Evolutionary conservation across 2,888 invertebrate species (phyloP), one percentile per base, ranked within the genome.

Genomic region (Diogma glabrata): DNA sequence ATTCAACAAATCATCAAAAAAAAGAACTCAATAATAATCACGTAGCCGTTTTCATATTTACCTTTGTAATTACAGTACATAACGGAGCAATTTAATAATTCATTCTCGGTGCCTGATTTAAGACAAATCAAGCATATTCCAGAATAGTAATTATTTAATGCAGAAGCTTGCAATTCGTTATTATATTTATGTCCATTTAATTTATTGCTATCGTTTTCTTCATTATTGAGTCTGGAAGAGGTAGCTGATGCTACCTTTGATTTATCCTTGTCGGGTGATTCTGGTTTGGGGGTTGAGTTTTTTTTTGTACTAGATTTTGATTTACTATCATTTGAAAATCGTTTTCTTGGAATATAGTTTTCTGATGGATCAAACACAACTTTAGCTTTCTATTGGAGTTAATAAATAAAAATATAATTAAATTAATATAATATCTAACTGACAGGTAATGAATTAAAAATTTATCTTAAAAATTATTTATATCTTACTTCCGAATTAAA

Each of bases 361-460:
- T 88, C 87, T 1, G 88, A 88, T 3, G 89, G 89, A 68, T 89
- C 88, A 63, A 88, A 89, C 0, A 89, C 87, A 64, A 84, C 84
- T 63, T 86, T 87, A 0, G 87, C 87, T 74, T 86, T 81, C 79
- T 84, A 53, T 8, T 52, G 30, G 16, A 2, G 24, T 46, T 12
- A 38, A 16, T 26, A 20, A 16, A n/a, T 2, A 50, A 22, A 48
- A 30, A 16, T 16, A 14, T 14, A 48, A 12, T n/a, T 28, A 36
- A 22, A 47, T 30, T 20, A 20, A 20, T 20, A 8, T 16, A n/a
- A 33, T n/a, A n/a, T n/a, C n/a, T n/a, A n/a, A n/a, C n/a, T n/a
- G n/a, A n/a, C n/a, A n/a, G n/a, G n/a, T n/a, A n/a, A n/a, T n/a
- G n/a, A n/a, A n/a, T n/a, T n/a, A n/a, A n/a, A n/a, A n/a, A n/a